These are phyloP conservation scores for Platalea minor DNA, from an alignment of 2,797 vertebrate genomes.

Conservation along the genomic window DNA sequence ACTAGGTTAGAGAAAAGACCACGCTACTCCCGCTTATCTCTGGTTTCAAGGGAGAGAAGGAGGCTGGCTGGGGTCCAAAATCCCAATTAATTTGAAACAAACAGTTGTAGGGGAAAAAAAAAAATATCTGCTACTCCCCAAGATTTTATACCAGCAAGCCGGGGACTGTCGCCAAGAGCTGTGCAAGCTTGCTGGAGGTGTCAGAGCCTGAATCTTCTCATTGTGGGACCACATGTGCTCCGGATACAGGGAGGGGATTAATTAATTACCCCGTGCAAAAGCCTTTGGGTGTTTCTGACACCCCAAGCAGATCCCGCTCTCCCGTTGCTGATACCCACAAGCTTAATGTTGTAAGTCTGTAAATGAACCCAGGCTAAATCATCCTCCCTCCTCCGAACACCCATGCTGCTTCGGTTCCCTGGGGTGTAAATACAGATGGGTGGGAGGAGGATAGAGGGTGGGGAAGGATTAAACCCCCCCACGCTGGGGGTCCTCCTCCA, in stretches of 20 bases:
- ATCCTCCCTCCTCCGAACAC: neutral
- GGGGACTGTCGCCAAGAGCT: neutral
- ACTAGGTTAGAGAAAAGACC: neutral
- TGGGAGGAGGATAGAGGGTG: neutral
- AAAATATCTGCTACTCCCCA: neutral
- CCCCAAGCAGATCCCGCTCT: neutral
- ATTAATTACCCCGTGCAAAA: neutral
- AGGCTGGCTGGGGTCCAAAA: neutral
- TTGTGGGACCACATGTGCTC: neutral
- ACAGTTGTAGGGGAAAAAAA: neutral
- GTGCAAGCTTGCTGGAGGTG: neutral
- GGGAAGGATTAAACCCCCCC: neutral
- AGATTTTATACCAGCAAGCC: neutral
- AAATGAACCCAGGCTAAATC: neutral
- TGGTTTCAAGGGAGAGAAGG: neutral
- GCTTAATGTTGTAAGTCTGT: rapidly evolving
- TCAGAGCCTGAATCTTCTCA: neutral
- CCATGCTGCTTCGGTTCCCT: neutral
- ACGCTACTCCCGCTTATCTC: neutral
- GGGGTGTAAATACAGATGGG: rapidly evolving
- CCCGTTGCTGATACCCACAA: neutral
- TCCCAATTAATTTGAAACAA: neutral
- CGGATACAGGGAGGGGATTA: neutral
- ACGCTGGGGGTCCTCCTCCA: neutral
- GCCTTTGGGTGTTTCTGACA: neutral